A percentile compares a stretch with the other conserved stretches of the same genome.
phyloP scores from a whole-genome alignment of 2,113 vertebrate species.

The Myotis davidii region DNA sequence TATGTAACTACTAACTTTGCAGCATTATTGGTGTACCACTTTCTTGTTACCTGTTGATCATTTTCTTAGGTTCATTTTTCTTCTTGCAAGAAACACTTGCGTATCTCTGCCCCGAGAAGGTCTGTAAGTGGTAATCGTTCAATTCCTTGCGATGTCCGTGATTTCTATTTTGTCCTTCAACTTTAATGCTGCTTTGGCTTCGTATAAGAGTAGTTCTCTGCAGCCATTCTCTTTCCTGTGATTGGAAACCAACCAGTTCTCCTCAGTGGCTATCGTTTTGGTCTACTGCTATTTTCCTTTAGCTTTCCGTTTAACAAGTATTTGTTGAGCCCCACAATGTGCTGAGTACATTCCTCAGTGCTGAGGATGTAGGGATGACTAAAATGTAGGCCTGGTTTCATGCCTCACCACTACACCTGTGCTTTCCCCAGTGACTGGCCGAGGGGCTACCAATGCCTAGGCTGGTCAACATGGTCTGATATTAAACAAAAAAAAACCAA shows the following conservation, averaged over 20 bases:
- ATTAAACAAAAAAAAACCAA: neutral
- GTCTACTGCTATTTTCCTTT: conserved; percentile 1
- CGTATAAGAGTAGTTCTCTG: neutral
- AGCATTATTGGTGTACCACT: neutral
- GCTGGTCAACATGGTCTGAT: neutral
- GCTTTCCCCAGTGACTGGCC: neutral
- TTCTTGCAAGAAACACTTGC: neutral
- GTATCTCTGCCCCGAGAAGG: neutral
- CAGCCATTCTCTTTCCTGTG: neutral
- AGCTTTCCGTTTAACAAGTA: neutral
- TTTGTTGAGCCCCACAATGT: neutral
- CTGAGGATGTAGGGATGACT: neutral
- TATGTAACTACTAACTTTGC: neutral
- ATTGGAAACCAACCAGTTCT: conserved; percentile 17
- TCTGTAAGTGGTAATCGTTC: neutral
- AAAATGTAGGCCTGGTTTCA: neutral
- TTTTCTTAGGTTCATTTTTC: neutral
- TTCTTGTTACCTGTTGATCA: neutral
- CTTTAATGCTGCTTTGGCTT: neutral
- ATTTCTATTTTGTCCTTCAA: conserved; percentile 26
- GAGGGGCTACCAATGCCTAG: neutral
- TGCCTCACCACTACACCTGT: no score
- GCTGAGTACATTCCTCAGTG: neutral
- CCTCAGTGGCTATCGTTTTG: neutral
- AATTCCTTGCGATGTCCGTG: neutral